A percentile compares a stretch with the other conserved stretches of the same genome.
Conservation (phyloP, 2,797 vertebrate species). For the Enteromius treurensis region DNA sequence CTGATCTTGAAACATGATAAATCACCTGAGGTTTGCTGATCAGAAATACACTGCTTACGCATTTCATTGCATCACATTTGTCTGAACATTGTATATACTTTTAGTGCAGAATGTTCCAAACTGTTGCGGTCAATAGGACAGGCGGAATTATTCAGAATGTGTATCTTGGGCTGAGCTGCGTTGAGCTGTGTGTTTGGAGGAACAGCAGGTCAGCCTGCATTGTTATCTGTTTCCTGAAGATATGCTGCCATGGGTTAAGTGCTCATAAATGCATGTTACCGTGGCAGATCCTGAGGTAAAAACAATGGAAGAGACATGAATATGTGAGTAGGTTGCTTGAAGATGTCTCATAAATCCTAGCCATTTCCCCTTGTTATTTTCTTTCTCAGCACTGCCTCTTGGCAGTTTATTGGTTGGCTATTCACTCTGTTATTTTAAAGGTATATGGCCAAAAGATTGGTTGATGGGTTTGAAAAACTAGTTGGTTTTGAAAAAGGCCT, state of each 20-base stretch:
- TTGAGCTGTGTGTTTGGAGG: conserved; percentile 88
- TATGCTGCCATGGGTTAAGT: conserved; percentile 88
- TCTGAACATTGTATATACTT: not conserved
- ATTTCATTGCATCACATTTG: not conserved
- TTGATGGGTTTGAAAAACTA: conserved; percentile 73
- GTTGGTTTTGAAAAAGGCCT: not conserved
- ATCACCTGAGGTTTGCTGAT: not conserved
- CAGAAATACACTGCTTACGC: not conserved
- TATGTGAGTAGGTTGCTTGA: conserved; percentile 77
- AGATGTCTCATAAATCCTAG: conserved; percentile 86
- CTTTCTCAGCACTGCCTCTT: conserved; percentile 88
- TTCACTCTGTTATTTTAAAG: conserved; percentile 86
- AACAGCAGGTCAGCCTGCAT: conserved; percentile 94
- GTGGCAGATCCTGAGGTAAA: conserved; percentile 78
- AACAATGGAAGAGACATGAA: conserved; percentile 68
- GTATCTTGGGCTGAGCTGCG: conserved; percentile 83
- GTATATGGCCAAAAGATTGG: conserved; percentile 94
- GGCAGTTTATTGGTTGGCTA: conserved; percentile 81
- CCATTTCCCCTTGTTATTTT: conserved; percentile 92
- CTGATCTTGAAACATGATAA: not conserved
- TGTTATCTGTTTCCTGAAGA: conserved; percentile 99
- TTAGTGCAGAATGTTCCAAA: not conserved
- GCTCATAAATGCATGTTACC: conserved; percentile 83
- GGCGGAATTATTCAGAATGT: conserved; percentile 71
- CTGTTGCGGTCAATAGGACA: conserved; percentile 66